These are phyloP conservation scores for Paratilapia polleni DNA, from an alignment of 2,113 vertebrate species.

Conservation along the genomic window DNA sequence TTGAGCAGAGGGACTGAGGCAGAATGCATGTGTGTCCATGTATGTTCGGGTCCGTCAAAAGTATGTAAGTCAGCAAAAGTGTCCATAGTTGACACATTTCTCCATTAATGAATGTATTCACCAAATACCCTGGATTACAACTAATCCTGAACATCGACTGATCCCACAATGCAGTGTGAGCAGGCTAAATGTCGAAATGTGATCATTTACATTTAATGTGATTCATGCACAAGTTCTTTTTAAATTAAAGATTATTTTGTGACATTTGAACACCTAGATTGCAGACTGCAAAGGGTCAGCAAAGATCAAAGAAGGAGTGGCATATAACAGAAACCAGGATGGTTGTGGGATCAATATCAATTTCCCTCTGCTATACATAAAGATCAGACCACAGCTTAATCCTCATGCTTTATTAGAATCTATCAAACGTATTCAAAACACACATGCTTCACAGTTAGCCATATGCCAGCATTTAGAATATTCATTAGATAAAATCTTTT, in stretches of 20 bases:
- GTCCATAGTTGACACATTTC: conserved; percentile 32
- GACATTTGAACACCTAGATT: conserved; percentile 4
- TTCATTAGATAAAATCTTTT: conserved; percentile 67
- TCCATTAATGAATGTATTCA: conserved; percentile 65
- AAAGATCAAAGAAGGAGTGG: not conserved
- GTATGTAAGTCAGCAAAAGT: conserved; percentile 48
- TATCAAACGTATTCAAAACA: conserved; percentile 57
- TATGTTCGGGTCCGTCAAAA: conserved; percentile 3
- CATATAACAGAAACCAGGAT: conserved; percentile 16
- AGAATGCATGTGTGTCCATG: not conserved
- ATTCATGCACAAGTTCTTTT: conserved; percentile 28
- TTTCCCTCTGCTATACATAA: conserved; percentile 61
- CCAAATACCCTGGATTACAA: conserved; percentile 64
- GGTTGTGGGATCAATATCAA: conserved; percentile 55
- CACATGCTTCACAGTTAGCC: conserved; percentile 45
- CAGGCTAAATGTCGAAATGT: conserved; percentile 53
- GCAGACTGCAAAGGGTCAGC: not conserved
- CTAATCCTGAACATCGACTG: conserved; percentile 71
- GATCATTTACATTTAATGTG: conserved; percentile 41
- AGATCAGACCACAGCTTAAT: conserved; percentile 64
- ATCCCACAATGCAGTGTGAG: conserved; percentile 56
- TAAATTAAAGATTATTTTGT: conserved; percentile 53
- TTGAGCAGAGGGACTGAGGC: conserved; percentile 9
- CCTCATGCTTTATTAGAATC: conserved; percentile 62
- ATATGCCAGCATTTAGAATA: conserved; percentile 69